Conservation (phyloP, 2,113 vertebrate genomes). For the Mirounga angustirostris region DNA sequence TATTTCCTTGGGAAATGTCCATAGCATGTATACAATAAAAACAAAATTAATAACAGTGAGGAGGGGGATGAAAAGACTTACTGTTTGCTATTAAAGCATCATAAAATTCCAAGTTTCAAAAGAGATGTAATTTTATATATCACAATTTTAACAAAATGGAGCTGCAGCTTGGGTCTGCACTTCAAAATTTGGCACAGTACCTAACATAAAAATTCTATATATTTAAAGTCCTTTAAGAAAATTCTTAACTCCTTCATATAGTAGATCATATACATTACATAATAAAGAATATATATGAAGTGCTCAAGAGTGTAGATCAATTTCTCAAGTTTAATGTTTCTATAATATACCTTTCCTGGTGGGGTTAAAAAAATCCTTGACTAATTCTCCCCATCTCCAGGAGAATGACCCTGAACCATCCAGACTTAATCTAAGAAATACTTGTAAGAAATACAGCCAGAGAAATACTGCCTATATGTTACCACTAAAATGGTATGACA, state of each 20-base stretch:
- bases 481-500: not conserved
- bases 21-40: not conserved
- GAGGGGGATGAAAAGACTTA: not conserved
- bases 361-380: not conserved
- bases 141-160: not conserved
- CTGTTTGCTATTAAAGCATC: not conserved
- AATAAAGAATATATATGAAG: conserved; percentile 40
- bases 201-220: not conserved
- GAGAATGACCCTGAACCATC: not conserved
- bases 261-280: not conserved
- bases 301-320: not conserved
- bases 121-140: not conserved
- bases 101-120: conserved; percentile 48
- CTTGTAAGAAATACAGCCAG: not conserved
- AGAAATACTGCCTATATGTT: not conserved
- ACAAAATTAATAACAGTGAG: not conserved
- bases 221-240: conserved; percentile 32
- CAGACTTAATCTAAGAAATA: not conserved
- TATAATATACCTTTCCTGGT: not conserved
- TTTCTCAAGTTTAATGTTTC: conserved; percentile 30
- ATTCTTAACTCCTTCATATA: not conserved
- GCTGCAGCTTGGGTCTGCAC: not conserved
- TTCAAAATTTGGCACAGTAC: not conserved
- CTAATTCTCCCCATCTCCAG: not conserved
- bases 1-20: not conserved